Evolutionary conservation across 2,888 invertebrate species (phyloP), one percentile per base, ranked within the genome.

Genomic region (Aricia artaxerxes): DNA sequence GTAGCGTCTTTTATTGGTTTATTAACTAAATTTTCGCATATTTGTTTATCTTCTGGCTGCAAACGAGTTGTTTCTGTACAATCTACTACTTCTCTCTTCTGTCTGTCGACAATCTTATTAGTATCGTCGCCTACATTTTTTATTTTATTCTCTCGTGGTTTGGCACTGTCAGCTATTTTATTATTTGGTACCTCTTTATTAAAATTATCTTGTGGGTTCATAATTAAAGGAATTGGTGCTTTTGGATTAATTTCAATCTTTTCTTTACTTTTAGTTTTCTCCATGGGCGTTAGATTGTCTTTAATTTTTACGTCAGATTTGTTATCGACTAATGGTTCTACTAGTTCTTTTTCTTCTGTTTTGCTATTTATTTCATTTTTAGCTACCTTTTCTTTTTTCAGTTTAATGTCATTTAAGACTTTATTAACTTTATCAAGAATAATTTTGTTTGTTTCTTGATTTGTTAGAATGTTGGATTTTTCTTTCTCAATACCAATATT

Each of bases 31-130:
- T 86, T 88, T 38, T 90, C 86, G 80, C 91, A 92, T 79, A 91
- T 90, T 81, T 88, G 87, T 82, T 85, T 89, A 69, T 92, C 90
- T 80, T 89, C 89, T 0, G 86, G 83, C 82, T 88, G 87, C 53
- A 91, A 80, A 0, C 84, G 79, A 0, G 84, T 82, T 80, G 87
- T 88, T 72, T 90, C 86, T 11, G 88, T 87, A 81, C 91, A 92
- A 83, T 93, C 91, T 0, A 92, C 85, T 0, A 88, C 87, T 84
- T 92, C 90, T 81, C 93, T 87, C 79, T 93, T 93, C 76, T 81
- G 78, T 80, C 81, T 78, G n/a, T 69, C 77, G 49, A 61, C 75
- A 24, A 79, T 61, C 6, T 73, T 61, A n/a, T 73, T 57, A n/a
- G 38, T 78, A 13, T 40, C 44, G 6, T 81, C 80, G 64, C 80